phyloP scores from a whole-genome alignment of 2,888 invertebrate species.

The Pterostichus madidus region DNA sequence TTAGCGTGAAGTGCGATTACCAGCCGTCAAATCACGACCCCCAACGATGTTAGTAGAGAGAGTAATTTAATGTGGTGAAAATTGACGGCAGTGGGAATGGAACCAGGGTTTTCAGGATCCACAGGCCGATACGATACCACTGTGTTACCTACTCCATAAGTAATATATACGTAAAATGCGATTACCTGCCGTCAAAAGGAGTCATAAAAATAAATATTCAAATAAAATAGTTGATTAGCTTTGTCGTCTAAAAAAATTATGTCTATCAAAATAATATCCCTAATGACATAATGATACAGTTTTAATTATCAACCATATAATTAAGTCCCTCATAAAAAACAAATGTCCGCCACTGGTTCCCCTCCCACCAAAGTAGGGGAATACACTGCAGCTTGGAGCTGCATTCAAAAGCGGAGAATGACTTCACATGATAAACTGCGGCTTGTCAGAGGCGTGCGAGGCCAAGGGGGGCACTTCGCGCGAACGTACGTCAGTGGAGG shows the following conservation, averaged over 20 bases:
- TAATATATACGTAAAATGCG: no score
- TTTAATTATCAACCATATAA: neutral
- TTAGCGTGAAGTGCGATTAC: neutral
- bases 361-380: slow-evolving; percentile 1
- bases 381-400: slow-evolving; percentile 9
- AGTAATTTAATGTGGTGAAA: no score
- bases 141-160: no score
- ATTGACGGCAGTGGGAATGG: no score
- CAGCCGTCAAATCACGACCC: no score
- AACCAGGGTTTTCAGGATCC: no score
- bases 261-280: neutral
- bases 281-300: neutral
- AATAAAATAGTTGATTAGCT: no score
- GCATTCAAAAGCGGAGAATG: slow-evolving; percentile 41
- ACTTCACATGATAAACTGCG: slow-evolving; percentile 37
- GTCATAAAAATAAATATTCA: no score
- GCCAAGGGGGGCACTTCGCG: neutral
- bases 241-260: no score
- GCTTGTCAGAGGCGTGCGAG: neutral
- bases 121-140: no score
- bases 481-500: slow-evolving; percentile 8
- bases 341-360: neutral
- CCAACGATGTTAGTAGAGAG: no score
- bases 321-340: neutral
- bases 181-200: no score